A percentile compares a stretch with the other conserved stretches of the same genome.
Conservation (phyloP, 2,113 vertebrate species). For the Rissa tridactyla region DNA sequence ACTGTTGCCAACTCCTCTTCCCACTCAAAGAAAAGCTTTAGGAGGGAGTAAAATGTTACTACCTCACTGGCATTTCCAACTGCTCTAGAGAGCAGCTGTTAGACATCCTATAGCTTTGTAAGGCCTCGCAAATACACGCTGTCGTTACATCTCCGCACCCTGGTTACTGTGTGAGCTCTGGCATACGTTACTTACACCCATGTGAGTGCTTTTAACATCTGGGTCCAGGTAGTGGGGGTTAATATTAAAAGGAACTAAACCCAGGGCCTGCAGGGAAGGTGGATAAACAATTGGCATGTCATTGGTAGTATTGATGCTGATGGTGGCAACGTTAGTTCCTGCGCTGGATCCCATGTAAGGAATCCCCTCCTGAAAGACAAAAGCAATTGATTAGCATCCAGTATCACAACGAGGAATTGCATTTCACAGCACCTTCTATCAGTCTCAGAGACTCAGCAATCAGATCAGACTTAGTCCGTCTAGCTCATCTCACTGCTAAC, state of each 20-base stretch:
- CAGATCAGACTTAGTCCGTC: neutral
- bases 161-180: neutral
- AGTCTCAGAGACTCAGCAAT: neutral
- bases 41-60: neutral
- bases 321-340: conserved; percentile 82
- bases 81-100: neutral
- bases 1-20: neutral
- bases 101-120: neutral
- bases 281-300: conserved; percentile 90
- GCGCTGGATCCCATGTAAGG: conserved; percentile 88
- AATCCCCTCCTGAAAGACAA: conserved; percentile 79
- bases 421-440: neutral
- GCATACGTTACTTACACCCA: conserved; percentile 78
- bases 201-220: conserved; percentile 80
- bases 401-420: neutral
- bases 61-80: neutral
- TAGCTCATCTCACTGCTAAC: neutral
- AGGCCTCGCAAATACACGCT: neutral
- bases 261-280: conserved; percentile 80
- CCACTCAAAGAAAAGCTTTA: neutral
- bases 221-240: conserved; percentile 87
- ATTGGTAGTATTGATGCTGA: conserved; percentile 89
- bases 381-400: neutral
- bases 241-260: conserved; percentile 88
- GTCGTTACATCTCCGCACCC: neutral